These are phyloP conservation scores for Solenopsis invicta DNA, from an alignment of 1,140 invertebrate species.

Conservation along the genomic window DNA sequence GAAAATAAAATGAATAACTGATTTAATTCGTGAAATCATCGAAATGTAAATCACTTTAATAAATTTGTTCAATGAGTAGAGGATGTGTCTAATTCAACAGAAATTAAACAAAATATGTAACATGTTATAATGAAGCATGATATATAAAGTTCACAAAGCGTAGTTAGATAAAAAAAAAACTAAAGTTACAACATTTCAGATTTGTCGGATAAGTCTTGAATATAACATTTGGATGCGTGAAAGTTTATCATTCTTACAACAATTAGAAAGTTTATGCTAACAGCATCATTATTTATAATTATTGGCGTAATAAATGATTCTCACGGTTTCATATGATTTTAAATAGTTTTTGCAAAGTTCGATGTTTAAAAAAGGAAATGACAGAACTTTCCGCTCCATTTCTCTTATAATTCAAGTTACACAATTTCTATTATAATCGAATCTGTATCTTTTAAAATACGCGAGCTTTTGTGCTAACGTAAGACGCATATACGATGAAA, in stretches of 20 bases:
- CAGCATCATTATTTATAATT: neutral
- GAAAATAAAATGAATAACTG: constrained; percentile 36
- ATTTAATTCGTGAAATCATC: constrained; percentile 44
- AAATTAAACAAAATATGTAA: constrained; percentile 2
- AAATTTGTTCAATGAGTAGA: neutral
- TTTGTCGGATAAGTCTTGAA: neutral
- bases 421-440: neutral
- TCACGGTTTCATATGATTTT: neutral
- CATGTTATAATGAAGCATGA: neutral
- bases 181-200: neutral
- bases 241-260: constrained; percentile 5
- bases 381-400: constrained; percentile 12
- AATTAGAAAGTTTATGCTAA: neutral
- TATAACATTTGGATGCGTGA: neutral
- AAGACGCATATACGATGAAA: neutral
- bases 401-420: constrained; percentile 9
- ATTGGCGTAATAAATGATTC: neutral
- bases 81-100: neutral
- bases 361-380: constrained; percentile 6
- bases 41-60: neutral
- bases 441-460: neutral
- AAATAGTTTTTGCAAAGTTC: constrained; percentile 1
- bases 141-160: neutral
- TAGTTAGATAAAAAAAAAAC: neutral
- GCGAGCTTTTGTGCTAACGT: neutral